Evolutionary conservation across 2,113 vertebrate species (phyloP), one percentile per base, ranked within the genome.

Genomic region (Tenebrosternarchus preto): DNA sequence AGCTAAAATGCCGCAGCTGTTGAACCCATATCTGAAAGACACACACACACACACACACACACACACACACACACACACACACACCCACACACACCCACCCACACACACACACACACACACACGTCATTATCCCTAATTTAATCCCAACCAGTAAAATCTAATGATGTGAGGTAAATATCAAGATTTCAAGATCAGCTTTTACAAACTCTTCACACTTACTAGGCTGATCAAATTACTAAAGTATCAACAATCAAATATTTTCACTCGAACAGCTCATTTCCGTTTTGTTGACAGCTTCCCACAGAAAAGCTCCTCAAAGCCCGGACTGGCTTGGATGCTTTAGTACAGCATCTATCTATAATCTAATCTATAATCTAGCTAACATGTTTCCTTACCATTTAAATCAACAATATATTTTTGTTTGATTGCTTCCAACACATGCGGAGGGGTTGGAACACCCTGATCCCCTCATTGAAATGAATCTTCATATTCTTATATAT

Each of bases 1-100:
- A 0, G 46, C 93, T 0, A 22, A 82, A 0, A 95, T 84, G 25
- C 98, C 98, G 0, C 96, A 96, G 82, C 97, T 99, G 88, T 99
- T 99, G 91, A 99, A 99, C 29, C 98, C 98, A 0, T 96, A 99
- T 82, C 98, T 99, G 86, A 59, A 82, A 81, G 0, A 80, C 4
- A 72, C 22, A 76, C 8, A 73, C 1, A 80, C 19, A 43, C 25
- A 73, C 74, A 79, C 22, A 53, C 8, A 39, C 1, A 57, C 15
- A 39, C n/a, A 71, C 71, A 78, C 11, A 50, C 7, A 29, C 1
- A 67, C 29, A 24, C 39, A 61, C 19, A 50, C 20, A 71, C 71
- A 78, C 11, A 81, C 0, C 76, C 3, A 71, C 22, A 76, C 8
- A 72, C 2, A 79, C 17, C 29, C 24, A 73, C 74, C 76, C n/a